Percentiles rank a stretch among this genome's conserved stretches.
These are phyloP conservation scores for Cataglyphis altisquamis DNA, from an alignment of 2,888 invertebrate species.

Conservation along the genomic window DNA sequence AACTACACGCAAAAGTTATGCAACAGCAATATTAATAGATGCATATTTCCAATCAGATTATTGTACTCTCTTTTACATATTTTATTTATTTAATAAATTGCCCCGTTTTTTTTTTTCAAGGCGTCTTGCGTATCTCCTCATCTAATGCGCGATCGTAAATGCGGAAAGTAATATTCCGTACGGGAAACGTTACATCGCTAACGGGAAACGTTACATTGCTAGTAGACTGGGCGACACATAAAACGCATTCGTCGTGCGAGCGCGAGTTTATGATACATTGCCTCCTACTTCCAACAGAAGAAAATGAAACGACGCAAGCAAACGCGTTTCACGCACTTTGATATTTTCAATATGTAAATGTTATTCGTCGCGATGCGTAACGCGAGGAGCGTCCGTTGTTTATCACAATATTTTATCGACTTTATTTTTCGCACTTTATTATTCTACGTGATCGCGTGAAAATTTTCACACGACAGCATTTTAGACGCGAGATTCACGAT, in stretches of 20 bases:
- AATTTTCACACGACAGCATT: neutral
- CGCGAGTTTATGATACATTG: constrained; percentile 29
- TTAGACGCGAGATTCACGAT: neutral
- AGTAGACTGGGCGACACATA: constrained; percentile 34
- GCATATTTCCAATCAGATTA: neutral
- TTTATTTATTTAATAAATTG: constrained; percentile 2
- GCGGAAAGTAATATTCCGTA: constrained; percentile 37
- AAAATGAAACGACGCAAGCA: constrained; percentile 7
- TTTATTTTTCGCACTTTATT: neutral
- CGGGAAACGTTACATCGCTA: constrained; percentile 46
- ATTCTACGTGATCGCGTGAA: neutral
- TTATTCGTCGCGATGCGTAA: constrained; percentile 4
- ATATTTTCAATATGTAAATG: constrained; percentile 16
- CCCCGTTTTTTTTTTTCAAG: constrained; percentile 21
- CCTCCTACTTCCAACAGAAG: neutral
- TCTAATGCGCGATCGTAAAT: constrained; percentile 26
- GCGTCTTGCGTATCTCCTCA: neutral
- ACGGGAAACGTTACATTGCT: constrained; percentile 45
- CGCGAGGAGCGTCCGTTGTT: neutral
- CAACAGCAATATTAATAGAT: neutral
- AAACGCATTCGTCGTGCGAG: constrained; percentile 30
- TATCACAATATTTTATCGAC: neutral
- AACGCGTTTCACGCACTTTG: constrained; percentile 22
- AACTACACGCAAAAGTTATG: neutral
- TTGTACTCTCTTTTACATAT: neutral